Percentiles rank a stretch among this genome's conserved stretches.
Evolutionary conservation across 2,888 invertebrate genomes (phyloP).

Genomic region (Noctuana brunneofusca): DNA sequence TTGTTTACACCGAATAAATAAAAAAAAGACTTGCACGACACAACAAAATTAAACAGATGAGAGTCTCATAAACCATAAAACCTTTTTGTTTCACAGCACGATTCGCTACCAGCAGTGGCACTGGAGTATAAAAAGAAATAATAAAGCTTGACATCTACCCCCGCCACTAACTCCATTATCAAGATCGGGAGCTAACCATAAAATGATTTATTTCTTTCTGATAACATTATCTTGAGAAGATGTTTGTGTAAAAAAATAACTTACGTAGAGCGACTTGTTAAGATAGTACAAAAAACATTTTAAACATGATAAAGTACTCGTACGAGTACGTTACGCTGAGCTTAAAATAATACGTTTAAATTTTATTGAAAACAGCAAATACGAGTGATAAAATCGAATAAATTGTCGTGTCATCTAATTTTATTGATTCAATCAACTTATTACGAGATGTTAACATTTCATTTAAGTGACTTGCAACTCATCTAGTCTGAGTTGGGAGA

Average conservation of each 20-base stretch:
- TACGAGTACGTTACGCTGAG: neutral
- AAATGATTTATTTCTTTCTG: conserved; percentile 62
- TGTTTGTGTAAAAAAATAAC: conserved; percentile 45
- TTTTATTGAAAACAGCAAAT: conserved; percentile 1
- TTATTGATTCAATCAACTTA: conserved; percentile 26
- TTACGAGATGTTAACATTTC: conserved; percentile 36
- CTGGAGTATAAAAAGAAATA: conserved; percentile 32
- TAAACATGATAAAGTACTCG: neutral
- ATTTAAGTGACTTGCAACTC: conserved; percentile 45
- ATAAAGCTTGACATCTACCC: conserved; percentile 41
- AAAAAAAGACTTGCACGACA: neutral
- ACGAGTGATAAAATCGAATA: conserved; percentile 32
- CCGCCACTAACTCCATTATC: conserved; percentile 49
- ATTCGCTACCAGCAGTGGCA: conserved; percentile 7
- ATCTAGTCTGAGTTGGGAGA: conserved; percentile 36
- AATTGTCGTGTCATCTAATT: conserved; percentile 24
- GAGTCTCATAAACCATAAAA: neutral
- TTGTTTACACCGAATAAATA: neutral
- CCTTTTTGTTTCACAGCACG: conserved; percentile 7
- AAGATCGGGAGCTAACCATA: conserved; percentile 48
- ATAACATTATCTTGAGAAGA: conserved; percentile 52
- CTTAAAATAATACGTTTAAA: neutral
- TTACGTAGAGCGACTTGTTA: conserved; percentile 11
- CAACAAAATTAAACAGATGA: conserved; percentile 11
- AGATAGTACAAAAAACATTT: conserved; percentile 31